Evolutionary conservation across 2,888 invertebrate species (phyloP).

Genomic region (Ecliptopera silaceata): DNA sequence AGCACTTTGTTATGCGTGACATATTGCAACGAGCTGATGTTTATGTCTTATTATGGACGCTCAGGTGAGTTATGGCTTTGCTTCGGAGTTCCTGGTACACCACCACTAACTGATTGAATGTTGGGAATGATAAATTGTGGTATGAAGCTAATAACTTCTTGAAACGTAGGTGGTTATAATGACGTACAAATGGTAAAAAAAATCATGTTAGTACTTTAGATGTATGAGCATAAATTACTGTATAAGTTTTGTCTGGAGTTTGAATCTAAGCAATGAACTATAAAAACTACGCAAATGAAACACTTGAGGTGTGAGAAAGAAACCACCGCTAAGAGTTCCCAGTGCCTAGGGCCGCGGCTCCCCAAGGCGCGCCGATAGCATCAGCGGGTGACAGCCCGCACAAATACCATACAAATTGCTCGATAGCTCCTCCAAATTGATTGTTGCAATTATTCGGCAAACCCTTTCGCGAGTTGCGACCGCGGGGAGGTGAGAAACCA

Average conservation of each 20-base stretch:
- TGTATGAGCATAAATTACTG: neutral
- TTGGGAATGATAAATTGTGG: slow-evolving; percentile 23
- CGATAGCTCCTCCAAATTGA: slow-evolving; percentile 80
- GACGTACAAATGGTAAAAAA: too few species aligned
- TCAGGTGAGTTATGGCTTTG: slow-evolving; percentile 59
- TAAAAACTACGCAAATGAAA: slow-evolving; percentile 44
- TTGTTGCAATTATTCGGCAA: slow-evolving; percentile 82
- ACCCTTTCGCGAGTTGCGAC: slow-evolving; percentile 75
- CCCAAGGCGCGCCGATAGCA: slow-evolving; percentile 74
- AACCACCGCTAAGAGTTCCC: slow-evolving; percentile 68
- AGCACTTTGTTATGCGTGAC: slow-evolving; percentile 74
- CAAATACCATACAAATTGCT: slow-evolving; percentile 82
- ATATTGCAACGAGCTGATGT: slow-evolving; percentile 76
- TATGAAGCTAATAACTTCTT: slow-evolving; percentile 18
- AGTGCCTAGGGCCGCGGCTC: slow-evolving; percentile 58
- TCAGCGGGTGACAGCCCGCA: slow-evolving; percentile 82
- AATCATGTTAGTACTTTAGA: too few species aligned
- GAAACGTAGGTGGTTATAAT: too few species aligned
- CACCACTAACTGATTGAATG: slow-evolving; percentile 38
- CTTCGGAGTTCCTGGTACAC: slow-evolving; percentile 53
- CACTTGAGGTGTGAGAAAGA: slow-evolving; percentile 77
- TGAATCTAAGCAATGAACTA: slow-evolving; percentile 21
- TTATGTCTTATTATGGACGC: slow-evolving; percentile 79
- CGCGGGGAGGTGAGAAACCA: slow-evolving; percentile 79
- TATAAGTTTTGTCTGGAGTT: neutral